A percentile compares a stretch with the other conserved stretches of the same genome.
Evolutionary conservation across 2,797 vertebrate species (phyloP).

Genomic region (Okamejei kenojei): DNA sequence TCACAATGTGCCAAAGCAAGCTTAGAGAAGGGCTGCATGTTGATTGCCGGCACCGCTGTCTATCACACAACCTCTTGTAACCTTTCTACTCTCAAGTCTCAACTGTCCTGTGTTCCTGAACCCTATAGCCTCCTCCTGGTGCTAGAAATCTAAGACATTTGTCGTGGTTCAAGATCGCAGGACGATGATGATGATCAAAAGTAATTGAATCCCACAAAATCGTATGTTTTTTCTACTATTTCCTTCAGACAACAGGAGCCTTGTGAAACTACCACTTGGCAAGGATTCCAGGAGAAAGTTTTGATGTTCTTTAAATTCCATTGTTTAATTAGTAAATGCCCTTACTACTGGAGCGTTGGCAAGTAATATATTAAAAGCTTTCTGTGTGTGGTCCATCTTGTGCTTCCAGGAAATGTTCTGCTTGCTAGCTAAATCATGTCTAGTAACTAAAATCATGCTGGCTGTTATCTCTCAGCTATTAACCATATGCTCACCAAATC

Average conservation of each 20-base stretch:
- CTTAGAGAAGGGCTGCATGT: no score
- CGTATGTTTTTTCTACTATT: background rate
- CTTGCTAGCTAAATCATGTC: background rate
- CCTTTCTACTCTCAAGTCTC: background rate
- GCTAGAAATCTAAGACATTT: background rate
- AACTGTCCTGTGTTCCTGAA: background rate
- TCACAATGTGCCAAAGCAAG: no score
- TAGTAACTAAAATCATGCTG: background rate
- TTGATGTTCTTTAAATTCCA: background rate
- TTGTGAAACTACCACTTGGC: background rate
- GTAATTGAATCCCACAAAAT: background rate
- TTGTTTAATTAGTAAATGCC: background rate
- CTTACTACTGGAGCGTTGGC: background rate
- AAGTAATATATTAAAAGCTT: background rate
- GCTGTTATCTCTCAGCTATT: background rate
- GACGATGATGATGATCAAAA: background rate
- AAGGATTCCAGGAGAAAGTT: background rate
- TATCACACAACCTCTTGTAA: background rate
- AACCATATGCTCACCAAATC: background rate
- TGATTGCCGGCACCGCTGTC: background rate
- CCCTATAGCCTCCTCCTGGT: background rate
- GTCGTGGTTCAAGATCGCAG: background rate
- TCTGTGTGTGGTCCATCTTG: background rate
- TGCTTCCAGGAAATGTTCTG: background rate
- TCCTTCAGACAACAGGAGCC: background rate